A percentile compares a stretch with the other conserved stretches of the same genome.
phyloP scores from a whole-genome alignment of 2,797 vertebrate genomes.

The Liparis tanakae region DNA sequence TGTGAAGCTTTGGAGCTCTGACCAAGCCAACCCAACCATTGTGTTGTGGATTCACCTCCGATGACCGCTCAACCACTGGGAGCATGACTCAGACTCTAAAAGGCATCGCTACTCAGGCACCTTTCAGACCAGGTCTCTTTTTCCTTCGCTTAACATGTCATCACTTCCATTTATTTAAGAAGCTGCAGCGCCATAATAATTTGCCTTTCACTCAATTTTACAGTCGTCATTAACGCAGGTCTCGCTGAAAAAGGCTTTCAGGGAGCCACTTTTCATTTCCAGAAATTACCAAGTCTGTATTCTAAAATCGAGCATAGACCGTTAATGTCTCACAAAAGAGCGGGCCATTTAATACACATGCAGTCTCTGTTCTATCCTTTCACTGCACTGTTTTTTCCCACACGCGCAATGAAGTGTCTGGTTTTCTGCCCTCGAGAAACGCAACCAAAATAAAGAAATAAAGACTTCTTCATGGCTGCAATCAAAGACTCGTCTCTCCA shows the following conservation, averaged over 20 bases:
- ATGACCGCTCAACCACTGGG: not conserved
- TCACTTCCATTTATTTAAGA: slow-evolving; percentile 44
- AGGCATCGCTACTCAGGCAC: slow-evolving; percentile 9
- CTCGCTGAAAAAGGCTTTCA: slow-evolving; percentile 58
- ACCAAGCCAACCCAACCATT: no score
- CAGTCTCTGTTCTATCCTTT: slow-evolving; percentile 7
- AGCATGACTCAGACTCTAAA: not conserved
- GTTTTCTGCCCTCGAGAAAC: slow-evolving; percentile 28
- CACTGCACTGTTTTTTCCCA: slow-evolving; percentile 2
- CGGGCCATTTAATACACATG: slow-evolving; percentile 6
- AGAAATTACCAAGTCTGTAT: slow-evolving; percentile 31
- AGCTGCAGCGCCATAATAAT: slow-evolving; percentile 22
- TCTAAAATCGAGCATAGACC: slow-evolving; percentile 35
- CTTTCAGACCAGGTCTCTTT: slow-evolving; percentile 29
- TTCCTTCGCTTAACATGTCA: slow-evolving; percentile 32
- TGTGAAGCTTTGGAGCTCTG: no score
- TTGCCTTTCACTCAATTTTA: slow-evolving; percentile 51
- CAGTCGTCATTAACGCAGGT: slow-evolving; percentile 43
- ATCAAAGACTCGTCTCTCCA: slow-evolving; percentile 11
- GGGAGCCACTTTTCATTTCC: slow-evolving; percentile 48
- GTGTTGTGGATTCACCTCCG: not conserved
- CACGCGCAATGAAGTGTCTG: not conserved
- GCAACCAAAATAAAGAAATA: slow-evolving; percentile 35
- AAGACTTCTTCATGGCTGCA: slow-evolving; percentile 44
- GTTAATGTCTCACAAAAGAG: slow-evolving; percentile 29